Evolutionary conservation across 2,113 vertebrate species (phyloP), one percentile per base, ranked within the genome.

Genomic region (Madoqua kirkii): DNA sequence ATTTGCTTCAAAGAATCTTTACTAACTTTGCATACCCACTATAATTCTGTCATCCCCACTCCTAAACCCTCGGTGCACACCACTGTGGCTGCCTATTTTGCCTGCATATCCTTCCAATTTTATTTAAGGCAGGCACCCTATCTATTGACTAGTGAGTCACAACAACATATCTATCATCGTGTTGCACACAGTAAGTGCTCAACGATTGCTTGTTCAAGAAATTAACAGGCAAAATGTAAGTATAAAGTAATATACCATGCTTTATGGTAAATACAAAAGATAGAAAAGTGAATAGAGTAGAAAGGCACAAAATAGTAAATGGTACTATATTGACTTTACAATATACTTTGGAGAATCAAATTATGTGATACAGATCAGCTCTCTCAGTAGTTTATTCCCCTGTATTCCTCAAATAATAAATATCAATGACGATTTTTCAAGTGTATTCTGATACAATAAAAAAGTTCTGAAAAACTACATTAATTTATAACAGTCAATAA

Each of bases 371-470:
- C 57, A 71, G 17, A 40, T 6, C 16, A 59, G 15, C 48, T 89
- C 25, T 59, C 52, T 40, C 5, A 40, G 87, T 33, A 12, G 1
- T 43, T 81, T 79, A 55, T 50, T 81, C 5, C 43, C 50, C 52
- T 3, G 86, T 90, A 83, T 57, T 67, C 33, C 33, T 95, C 50
- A 60, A 90, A 78, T 64, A 57, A 71, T 76, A 87, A 88, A 6
- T 62, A n/a, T 67, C 60, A 93, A 31, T 27, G 40, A 52, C 27
- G n/a, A 33, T 57, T 95, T 95, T 93, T 78, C 81, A 48, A 57
- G 40, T 52, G 59, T 27, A 76, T 81, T 89, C 95, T 89, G 85
- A 76, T 52, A 3, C 40, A 93, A 14, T 3, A 81, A 93, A 88
- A 91, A 79, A 79, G 74, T 29, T 50, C 19, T 86, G 13, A 91